Evolutionary conservation across 2,888 invertebrate species (phyloP).

Genomic region (Ypsolopha scabrella): DNA sequence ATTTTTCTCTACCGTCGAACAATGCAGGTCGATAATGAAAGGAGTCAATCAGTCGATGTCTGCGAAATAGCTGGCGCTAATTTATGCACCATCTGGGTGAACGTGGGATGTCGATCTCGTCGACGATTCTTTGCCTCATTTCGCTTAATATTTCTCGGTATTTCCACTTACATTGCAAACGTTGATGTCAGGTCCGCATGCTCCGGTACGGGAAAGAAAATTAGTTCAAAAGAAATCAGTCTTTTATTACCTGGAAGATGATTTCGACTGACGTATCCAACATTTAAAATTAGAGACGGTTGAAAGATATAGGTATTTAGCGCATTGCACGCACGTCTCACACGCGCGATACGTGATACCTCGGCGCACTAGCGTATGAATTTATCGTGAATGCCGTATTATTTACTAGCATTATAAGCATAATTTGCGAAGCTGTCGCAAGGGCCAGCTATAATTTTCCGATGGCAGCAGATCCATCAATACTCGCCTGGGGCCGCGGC

Average conservation of each 20-base stretch:
- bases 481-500: conserved; percentile 59
- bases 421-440: conserved; percentile 70
- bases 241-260: not conserved
- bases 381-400: conserved; percentile 57
- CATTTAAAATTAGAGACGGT: conserved; percentile 5
- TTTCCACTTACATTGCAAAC: too few relatives aligned
- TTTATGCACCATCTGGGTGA: conserved; percentile 40
- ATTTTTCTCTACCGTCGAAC: conserved; percentile 61
- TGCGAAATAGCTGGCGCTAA: conserved; percentile 51
- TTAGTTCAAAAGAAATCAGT: not conserved
- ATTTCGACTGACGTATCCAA: not conserved
- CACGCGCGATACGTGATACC: conserved; percentile 28
- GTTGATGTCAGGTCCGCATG: too few relatives aligned
- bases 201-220: not conserved
- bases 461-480: conserved; percentile 69
- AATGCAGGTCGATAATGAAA: conserved; percentile 63
- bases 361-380: conserved; percentile 36
- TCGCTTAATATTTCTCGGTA: too few relatives aligned
- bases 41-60: conserved; percentile 66
- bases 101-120: conserved; percentile 13
- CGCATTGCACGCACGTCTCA: conserved; percentile 9
- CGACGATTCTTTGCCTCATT: not conserved
- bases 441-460: conserved; percentile 63
- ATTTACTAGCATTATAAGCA: conserved; percentile 69
- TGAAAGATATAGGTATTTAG: conserved; percentile 4